phyloP scores from a whole-genome alignment of 2,797 vertebrate genomes.

The Hydrophis major region DNA sequence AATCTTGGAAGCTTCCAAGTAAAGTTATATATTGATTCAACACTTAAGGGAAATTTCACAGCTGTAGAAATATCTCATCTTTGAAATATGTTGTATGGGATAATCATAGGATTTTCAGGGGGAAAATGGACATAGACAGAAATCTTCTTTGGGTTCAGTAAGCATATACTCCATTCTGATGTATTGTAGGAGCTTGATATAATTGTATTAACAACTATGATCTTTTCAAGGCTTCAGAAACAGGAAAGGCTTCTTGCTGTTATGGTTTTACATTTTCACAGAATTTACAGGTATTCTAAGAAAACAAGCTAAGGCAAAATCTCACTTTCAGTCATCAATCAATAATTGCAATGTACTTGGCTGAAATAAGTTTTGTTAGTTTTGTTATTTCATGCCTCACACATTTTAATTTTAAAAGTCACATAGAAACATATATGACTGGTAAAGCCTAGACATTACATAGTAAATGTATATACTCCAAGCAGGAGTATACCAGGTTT shows the following conservation, averaged over 20 bases:
- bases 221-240: not conserved
- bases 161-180: not conserved
- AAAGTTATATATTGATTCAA: not conserved
- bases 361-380: not conserved
- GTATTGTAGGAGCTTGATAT: not conserved
- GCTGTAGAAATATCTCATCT: not conserved
- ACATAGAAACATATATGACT: not conserved
- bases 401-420: not conserved
- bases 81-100: not conserved
- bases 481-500: not conserved
- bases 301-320: not conserved
- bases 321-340: not conserved
- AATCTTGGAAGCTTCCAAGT: not conserved
- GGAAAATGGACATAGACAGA: no score
- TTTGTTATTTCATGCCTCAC: not conserved
- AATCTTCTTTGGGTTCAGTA: not conserved
- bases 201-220: not conserved
- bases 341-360: not conserved
- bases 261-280: not conserved
- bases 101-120: not conserved
- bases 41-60: not conserved
- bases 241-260: not conserved
- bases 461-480: not conserved
- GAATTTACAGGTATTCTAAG: not conserved
- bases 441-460: not conserved